Evolutionary conservation across 2,888 invertebrate species (phyloP).

Genomic region (Apamea crenata): DNA sequence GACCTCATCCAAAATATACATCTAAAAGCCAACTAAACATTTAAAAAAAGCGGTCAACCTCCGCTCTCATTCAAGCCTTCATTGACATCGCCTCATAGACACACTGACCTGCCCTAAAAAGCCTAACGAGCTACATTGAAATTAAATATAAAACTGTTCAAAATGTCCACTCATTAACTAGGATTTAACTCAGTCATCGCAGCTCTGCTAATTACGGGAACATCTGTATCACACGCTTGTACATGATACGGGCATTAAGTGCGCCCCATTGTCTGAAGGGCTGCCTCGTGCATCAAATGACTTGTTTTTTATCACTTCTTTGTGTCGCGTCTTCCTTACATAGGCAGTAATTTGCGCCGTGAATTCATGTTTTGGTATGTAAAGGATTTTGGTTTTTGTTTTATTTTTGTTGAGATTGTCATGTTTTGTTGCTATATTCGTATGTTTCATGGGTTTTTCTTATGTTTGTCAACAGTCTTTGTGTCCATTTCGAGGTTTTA

Average conservation of each 20-base stretch:
- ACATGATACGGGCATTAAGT: conserved; percentile 84
- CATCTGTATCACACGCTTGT: conserved; percentile 76
- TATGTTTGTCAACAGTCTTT: not conserved
- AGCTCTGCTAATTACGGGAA: conserved; percentile 77
- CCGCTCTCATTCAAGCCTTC: conserved; percentile 6
- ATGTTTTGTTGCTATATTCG: conserved; percentile 16
- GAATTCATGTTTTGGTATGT: conserved; percentile 47
- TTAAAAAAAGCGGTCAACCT: not conserved
- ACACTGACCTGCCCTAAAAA: conserved; percentile 46
- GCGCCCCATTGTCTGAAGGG: conserved; percentile 85
- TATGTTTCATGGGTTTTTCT: conserved; percentile 18
- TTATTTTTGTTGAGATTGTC: conserved; percentile 21
- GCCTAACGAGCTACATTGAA: conserved; percentile 28
- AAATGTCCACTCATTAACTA: conserved; percentile 68
- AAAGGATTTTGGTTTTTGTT: conserved; percentile 34
- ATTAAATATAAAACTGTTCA: conserved; percentile 57
- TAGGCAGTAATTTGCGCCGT: conserved; percentile 49
- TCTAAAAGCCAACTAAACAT: not conserved
- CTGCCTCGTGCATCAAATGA: conserved; percentile 85
- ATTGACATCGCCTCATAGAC: conserved; percentile 23
- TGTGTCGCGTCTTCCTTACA: conserved; percentile 63
- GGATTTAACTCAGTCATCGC: conserved; percentile 63
- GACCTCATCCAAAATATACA: not conserved
- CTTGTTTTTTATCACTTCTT: conserved; percentile 84
- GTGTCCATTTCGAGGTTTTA: not conserved